These are phyloP conservation scores for Myotis planiceps DNA, from an alignment of 2,797 vertebrate genomes.

Conservation along the genomic window DNA sequence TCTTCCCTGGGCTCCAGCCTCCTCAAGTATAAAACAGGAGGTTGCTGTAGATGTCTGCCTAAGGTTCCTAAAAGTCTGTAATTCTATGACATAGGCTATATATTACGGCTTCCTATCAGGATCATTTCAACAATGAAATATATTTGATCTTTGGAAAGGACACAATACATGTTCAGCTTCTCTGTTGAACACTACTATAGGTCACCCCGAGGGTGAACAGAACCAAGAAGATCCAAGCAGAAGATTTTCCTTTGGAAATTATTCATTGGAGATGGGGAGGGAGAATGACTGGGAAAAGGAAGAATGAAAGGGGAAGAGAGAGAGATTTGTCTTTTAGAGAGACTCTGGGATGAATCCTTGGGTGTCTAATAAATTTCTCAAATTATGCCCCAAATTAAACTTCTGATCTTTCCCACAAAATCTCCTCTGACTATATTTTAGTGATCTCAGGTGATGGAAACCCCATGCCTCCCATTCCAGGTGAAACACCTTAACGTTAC, in stretches of 20 bases:
- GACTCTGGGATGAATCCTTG: background rate
- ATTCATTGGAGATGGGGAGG: background rate
- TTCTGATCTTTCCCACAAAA: background rate
- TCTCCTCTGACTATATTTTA: background rate
- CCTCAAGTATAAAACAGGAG: constrained; percentile 51
- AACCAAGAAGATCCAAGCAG: background rate
- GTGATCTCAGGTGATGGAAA: background rate
- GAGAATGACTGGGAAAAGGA: background rate
- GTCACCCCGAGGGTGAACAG: background rate
- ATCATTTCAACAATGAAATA: constrained; percentile 64
- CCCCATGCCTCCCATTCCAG: background rate
- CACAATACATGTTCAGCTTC: constrained; percentile 55
- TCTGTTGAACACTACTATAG: background rate
- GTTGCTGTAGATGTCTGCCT: background rate
- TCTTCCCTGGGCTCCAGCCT: constrained; percentile 1
- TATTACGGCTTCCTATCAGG: constrained; percentile 59
- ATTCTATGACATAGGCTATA: constrained; percentile 13
- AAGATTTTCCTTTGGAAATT: background rate
- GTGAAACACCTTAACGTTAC: background rate
- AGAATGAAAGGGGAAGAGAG: background rate
- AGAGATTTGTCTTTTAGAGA: background rate
- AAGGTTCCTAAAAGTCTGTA: constrained; percentile 13
- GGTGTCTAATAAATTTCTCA: background rate
- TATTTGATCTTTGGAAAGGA: constrained; percentile 28
- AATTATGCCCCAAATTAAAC: background rate